Conservation (phyloP, 92 coral and sea anemone species). For the Meandrina meandrites region DNA sequence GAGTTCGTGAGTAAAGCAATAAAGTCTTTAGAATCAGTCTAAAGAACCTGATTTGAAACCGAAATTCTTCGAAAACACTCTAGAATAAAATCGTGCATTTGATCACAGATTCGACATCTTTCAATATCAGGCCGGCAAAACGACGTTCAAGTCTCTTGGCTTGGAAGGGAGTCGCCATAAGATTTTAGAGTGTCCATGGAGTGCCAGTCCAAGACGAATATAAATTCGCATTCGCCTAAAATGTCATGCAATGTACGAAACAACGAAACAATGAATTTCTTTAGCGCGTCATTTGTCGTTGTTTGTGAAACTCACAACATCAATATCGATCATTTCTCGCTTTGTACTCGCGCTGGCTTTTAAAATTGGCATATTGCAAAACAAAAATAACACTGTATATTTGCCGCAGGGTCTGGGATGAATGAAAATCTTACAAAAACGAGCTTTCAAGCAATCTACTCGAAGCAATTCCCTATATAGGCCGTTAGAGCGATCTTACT, state of each 20-base stretch:
- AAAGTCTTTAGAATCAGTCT: neutral
- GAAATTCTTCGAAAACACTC: neutral
- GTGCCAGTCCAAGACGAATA: neutral
- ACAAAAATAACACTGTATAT: constrained; percentile 14
- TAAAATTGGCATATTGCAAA: neutral
- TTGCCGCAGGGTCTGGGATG: neutral
- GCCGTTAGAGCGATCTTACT: neutral
- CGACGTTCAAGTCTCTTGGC: neutral
- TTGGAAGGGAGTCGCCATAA: neutral
- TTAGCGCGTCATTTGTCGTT: neutral
- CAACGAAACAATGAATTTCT: neutral
- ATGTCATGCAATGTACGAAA: constrained; percentile 13
- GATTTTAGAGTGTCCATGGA: neutral
- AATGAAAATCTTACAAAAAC: neutral
- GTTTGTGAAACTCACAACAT: neutral
- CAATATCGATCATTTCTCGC: constrained; percentile 14
- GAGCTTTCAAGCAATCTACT: neutral
- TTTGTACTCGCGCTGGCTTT: neutral
- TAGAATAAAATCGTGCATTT: neutral
- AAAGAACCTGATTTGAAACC: neutral
- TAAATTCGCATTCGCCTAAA: neutral
- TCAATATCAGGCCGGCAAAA: constrained; percentile 4
- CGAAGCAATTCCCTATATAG: neutral
- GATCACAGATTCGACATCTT: neutral
- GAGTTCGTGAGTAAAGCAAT: neutral